Conservation (phyloP, 2,113 vertebrate genomes). For the Neogobius melanostomus region DNA sequence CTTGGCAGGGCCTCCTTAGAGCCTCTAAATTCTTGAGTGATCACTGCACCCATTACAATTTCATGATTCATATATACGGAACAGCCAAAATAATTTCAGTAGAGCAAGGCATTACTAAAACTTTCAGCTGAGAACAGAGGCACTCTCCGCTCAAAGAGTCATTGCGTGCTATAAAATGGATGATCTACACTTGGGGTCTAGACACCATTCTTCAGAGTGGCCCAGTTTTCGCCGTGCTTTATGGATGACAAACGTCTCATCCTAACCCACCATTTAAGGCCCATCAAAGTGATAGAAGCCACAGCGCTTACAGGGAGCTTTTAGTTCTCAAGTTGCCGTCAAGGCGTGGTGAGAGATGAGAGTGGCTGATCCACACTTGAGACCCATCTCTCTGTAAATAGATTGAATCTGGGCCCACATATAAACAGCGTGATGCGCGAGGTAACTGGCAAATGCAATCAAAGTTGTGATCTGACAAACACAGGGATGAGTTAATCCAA, state of each 20-base stretch:
- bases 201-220: constrained; percentile 57
- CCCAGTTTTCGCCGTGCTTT: constrained; percentile 54
- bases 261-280: constrained; percentile 54
- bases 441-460: constrained; percentile 24
- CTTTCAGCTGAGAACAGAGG: constrained; percentile 37
- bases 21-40: constrained; percentile 31
- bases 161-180: constrained; percentile 57
- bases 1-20: constrained; percentile 18
- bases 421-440: neutral
- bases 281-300: constrained; percentile 53
- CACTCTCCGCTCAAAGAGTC: constrained; percentile 34
- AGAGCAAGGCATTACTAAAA: constrained; percentile 50
- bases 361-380: constrained; percentile 55
- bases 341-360: constrained; percentile 50
- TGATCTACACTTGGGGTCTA: constrained; percentile 56
- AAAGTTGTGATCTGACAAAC: constrained; percentile 2
- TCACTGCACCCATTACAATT: constrained; percentile 42
- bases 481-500: constrained; percentile 1
- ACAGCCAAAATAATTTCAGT: constrained; percentile 33
- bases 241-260: constrained; percentile 54
- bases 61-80: constrained; percentile 45
- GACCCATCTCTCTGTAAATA: constrained; percentile 47
- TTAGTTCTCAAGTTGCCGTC: constrained; percentile 44
- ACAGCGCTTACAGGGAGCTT: constrained; percentile 45
- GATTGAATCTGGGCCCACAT: constrained; percentile 21